Conservation (phyloP, 2,888 invertebrate species). For the Camptogramma bilineatum region DNA sequence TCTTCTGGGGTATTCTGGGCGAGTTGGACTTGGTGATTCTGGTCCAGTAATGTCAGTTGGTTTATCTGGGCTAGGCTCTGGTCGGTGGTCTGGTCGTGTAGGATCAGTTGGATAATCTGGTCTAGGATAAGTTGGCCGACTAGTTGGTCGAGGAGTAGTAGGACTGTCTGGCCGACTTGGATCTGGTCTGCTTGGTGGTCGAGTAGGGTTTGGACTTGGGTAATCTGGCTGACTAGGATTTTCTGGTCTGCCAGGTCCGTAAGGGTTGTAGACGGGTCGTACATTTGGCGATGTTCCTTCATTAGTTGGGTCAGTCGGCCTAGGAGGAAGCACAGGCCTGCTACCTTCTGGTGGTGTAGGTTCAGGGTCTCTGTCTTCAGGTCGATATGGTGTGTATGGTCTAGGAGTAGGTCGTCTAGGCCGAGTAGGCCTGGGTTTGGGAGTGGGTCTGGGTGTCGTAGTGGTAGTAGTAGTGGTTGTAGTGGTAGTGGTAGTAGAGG, state of each 20-base stretch:
- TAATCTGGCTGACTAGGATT: not conserved
- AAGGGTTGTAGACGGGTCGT: slow-evolving; percentile 22
- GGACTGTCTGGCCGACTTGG: slow-evolving; percentile 21
- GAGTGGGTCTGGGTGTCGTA: slow-evolving; percentile 39
- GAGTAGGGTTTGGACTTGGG: not conserved
- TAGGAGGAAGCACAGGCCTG: slow-evolving; percentile 17
- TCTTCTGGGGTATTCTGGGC: slow-evolving; percentile 43
- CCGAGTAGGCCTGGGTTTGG: slow-evolving; percentile 38
- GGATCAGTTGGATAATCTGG: slow-evolving; percentile 24
- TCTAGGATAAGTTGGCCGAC: slow-evolving; percentile 20
- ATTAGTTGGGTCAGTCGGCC: slow-evolving; percentile 8
- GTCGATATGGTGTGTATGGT: slow-evolving; percentile 41
- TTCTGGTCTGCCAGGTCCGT: slow-evolving; percentile 1
- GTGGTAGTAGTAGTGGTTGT: slow-evolving; percentile 31
- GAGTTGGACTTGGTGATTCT: slow-evolving; percentile 38
- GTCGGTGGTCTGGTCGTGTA: slow-evolving; percentile 13
- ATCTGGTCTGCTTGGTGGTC: not conserved
- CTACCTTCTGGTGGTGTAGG: slow-evolving; percentile 20
- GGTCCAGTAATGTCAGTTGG: slow-evolving; percentile 24
- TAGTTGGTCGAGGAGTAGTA: slow-evolving; percentile 25
- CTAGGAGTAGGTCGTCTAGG: slow-evolving; percentile 15
- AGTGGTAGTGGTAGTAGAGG: slow-evolving; percentile 32
- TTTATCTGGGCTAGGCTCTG: slow-evolving; percentile 16
- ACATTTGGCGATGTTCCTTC: slow-evolving; percentile 7
- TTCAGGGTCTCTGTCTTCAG: slow-evolving; percentile 29